Conservation (phyloP, 1,140 invertebrate species). For the Penaeus japonicus region DNA sequence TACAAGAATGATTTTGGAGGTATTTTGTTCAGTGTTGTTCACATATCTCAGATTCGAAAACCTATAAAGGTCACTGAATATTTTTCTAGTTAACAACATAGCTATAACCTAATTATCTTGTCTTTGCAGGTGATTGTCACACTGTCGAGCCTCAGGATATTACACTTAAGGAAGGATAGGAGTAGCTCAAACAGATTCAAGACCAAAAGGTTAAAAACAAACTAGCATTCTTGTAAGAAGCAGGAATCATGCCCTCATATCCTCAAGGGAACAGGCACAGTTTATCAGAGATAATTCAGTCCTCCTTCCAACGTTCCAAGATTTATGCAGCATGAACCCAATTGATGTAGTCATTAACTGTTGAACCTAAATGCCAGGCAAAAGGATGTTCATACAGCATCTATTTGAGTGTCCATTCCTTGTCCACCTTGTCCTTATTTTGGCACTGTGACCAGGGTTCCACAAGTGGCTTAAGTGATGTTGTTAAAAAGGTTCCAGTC, state of each 20-base stretch:
- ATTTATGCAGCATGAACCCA: neutral
- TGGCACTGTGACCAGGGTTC: neutral
- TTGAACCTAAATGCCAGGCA: neutral
- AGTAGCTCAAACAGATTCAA: no score
- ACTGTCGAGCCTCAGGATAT: no score
- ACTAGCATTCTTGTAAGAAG: no score
- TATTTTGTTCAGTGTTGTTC: no score
- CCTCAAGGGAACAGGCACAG: neutral
- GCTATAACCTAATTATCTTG: no score
- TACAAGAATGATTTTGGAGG: no score
- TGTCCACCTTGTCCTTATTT: neutral
- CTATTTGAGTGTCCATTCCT: neutral
- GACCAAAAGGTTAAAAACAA: no score
- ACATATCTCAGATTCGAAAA: no score
- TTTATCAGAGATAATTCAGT: neutral
- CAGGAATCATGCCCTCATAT: neutral
- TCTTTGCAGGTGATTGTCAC: no score
- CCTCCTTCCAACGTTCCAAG: neutral
- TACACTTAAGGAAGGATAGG: no score
- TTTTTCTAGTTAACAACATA: no score
- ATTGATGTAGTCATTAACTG: neutral
- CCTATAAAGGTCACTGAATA: no score
- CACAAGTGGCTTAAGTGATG: neutral
- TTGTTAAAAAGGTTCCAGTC: neutral
- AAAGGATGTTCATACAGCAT: conserved; percentile 15